Evolutionary conservation across 2,113 vertebrate genomes (phyloP).

Genomic region (Halichoerus grypus): DNA sequence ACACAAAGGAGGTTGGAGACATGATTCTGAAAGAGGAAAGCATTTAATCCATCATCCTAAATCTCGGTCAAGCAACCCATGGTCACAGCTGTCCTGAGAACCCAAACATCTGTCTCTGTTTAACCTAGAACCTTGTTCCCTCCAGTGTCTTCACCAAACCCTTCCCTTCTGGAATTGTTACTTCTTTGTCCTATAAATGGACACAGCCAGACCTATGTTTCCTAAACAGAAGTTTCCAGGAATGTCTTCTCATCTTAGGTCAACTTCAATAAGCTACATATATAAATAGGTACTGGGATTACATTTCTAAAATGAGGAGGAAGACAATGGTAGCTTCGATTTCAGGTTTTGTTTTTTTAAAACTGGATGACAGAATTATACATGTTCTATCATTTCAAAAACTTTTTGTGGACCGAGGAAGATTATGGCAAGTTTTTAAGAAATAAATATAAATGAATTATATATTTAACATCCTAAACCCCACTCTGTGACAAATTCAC

Average conservation of each 20-base stretch:
- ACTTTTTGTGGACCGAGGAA: not conserved
- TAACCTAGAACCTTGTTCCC: not conserved
- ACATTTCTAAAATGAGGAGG: not conserved
- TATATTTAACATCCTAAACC: not conserved
- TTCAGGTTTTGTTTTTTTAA: not conserved
- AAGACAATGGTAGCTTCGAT: not conserved
- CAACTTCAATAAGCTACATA: not conserved
- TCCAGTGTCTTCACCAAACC: not conserved
- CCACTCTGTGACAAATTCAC: not conserved
- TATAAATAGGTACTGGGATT: not conserved
- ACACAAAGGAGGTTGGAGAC: slow-evolving; percentile 94
- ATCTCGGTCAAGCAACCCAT: accelerated
- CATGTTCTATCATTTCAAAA: not conserved
- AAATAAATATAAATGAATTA: not conserved
- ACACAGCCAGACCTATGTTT: not conserved
- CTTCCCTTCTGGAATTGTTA: not conserved
- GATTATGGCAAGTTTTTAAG: not conserved
- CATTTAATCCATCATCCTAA: not conserved
- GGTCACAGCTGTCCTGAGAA: not conserved
- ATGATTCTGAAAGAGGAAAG: slow-evolving; percentile 90
- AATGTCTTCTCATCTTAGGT: not conserved
- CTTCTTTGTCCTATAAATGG: not conserved
- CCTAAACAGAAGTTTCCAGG: not conserved
- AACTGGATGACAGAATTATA: not conserved
- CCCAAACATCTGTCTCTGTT: not conserved